Conservation (phyloP, 1,140 invertebrate genomes). For the Chionoecetes opilio region DNA sequence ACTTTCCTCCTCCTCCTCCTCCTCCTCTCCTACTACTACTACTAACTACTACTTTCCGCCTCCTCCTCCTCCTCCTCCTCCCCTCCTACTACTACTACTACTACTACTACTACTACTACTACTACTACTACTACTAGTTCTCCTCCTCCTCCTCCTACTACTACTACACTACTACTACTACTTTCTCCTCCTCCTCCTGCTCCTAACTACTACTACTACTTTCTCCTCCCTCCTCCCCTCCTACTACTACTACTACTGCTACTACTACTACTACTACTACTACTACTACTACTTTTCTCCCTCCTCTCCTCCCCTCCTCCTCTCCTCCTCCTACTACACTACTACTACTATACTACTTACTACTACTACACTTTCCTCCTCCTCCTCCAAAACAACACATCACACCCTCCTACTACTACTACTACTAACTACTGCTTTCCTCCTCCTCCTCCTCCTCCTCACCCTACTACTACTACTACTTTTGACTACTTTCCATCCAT, state of each 20-base stretch:
- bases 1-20: no score
- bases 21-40: constrained; percentile 57
- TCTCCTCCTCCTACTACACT: not conserved
- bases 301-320: not conserved
- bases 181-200: no score
- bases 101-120: no score
- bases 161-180: not conserved
- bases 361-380: not conserved
- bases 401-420: no score
- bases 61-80: constrained; percentile 82
- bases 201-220: no score
- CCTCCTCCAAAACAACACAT: no score
- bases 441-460: no score
- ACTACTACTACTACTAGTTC: no score
- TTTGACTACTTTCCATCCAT: no score
- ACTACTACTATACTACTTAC: not conserved
- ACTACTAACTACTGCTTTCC: no score
- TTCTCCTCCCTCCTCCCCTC: no score
- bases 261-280: not conserved
- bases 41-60: no score
- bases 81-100: constrained; percentile 59
- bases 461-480: not conserved
- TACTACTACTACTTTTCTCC: not conserved
- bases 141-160: not conserved
- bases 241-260: not conserved